phyloP scores from a whole-genome alignment of 1,140 invertebrate genomes.

The Dermatophagoides farinae region DNA sequence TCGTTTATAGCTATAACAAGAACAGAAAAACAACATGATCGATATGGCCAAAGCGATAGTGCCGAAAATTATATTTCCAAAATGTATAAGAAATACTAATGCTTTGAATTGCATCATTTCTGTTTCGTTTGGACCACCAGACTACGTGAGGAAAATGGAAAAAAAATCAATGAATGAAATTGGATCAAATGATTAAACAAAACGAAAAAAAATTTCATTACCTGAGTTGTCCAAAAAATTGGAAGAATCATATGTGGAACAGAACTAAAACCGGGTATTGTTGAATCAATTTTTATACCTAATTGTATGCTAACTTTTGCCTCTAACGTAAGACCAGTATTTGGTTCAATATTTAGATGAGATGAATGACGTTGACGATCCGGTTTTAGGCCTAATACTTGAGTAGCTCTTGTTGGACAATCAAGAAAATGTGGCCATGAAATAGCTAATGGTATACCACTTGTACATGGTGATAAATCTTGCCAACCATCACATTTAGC shows the following conservation, averaged over 20 bases:
- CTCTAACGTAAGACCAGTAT: neutral
- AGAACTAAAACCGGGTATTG: neutral
- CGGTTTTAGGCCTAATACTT: neutral
- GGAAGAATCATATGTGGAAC: neutral
- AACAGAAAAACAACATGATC: no score
- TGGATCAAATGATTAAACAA: no score
- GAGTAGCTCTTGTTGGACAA: neutral
- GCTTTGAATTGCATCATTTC: no score
- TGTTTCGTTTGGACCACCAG: no score
- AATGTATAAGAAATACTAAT: no score
- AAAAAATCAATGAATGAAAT: no score
- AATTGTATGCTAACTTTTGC: neutral
- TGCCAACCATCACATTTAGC: neutral
- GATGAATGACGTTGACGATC: neutral
- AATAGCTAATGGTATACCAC: neutral
- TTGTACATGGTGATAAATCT: neutral
- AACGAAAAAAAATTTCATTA: neutral
- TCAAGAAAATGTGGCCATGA: neutral
- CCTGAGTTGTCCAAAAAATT: neutral
- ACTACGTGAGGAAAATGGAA: no score
- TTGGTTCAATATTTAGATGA: neutral
- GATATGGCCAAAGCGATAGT: no score
- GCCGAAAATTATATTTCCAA: no score
- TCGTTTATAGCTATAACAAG: no score
- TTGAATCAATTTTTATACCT: neutral